Conservation (phyloP, 1,140 invertebrate genomes). For the Dryas iulia region DNA sequence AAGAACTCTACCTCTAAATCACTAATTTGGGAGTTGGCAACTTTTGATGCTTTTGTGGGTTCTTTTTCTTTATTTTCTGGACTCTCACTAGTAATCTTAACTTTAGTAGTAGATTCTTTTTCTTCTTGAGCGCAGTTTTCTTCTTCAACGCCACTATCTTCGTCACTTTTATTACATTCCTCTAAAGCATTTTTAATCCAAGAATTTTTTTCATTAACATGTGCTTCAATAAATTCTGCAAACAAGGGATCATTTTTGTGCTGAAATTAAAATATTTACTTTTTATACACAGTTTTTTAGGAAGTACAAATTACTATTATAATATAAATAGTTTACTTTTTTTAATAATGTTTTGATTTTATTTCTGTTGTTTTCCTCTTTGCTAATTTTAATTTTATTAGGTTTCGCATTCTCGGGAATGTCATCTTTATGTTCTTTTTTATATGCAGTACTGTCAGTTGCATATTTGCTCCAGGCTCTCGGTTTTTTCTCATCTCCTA, state of each 20-base stretch:
- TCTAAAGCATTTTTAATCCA: conserved; percentile 87
- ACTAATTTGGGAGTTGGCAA: conserved; percentile 85
- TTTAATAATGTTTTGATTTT: conserved; percentile 84
- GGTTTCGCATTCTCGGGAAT: conserved; percentile 35
- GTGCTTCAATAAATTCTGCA: conserved; percentile 91
- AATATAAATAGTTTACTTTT: conserved; percentile 70
- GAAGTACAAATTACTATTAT: conserved; percentile 4
- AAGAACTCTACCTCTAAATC: conserved; percentile 88
- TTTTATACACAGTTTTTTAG: not conserved
- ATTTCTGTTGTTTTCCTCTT: conserved; percentile 75
- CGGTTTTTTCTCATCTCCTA: conserved; percentile 92
- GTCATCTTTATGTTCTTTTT: conserved; percentile 79
- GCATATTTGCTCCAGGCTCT: conserved; percentile 94
- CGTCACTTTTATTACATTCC: conserved; percentile 59
- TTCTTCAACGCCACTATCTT: conserved; percentile 66
- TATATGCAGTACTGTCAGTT: conserved; percentile 84
- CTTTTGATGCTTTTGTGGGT: conserved; percentile 47
- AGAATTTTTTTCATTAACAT: conserved; percentile 83
- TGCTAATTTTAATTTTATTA: conserved; percentile 67
- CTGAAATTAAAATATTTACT: conserved; percentile 59
- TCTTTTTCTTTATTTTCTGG: conserved; percentile 14
- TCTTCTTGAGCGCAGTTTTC: conserved; percentile 31
- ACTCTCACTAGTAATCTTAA: not conserved
- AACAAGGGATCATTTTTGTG: conserved; percentile 94
- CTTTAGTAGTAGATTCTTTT: conserved; percentile 15